Base-by-base conservation (phyloP, 2,113 vertebrate species). In the Carollia perspicillata region DNA sequence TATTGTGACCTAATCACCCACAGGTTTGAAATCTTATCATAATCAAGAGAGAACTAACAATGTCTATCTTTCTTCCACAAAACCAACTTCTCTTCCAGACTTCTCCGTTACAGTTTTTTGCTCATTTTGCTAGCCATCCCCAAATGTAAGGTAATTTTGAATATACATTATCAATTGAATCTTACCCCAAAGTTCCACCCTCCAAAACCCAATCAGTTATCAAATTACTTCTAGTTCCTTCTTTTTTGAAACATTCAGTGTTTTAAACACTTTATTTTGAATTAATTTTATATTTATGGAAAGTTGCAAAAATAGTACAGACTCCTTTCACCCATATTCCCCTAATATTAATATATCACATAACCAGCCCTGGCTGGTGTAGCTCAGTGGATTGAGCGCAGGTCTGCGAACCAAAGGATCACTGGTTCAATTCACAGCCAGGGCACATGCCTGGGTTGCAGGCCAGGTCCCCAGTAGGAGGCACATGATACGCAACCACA, bases 131-230 rank as follows among this genome's bases (percentile, higher is more conserved):
- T 35, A 95, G 35, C 17, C 47, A 85, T 63, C n/a, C 28, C 3
- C 4, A 92, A 75, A 89, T 66, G 17, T 51, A 65, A 77, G 44
- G 72, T 60, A 55, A 74, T 89, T 86, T 20, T 78, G 10, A 89
- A n/a, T 66, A 92, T 51, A 83, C 12, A 20, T 40, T 77, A 92
- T 86, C 47, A 72, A 84, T 90, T 55, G 95, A 95, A 77, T 65
- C 23, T 87, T 81, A 92, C 20, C 35, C 17, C 33, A 68, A 79
- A 51, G 17, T 16, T 16, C 42, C 28, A 23, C 11, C 4, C 22
- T 26, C 75, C 30, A 2, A 71, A 84, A 65, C 22, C 35, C 44
- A 66, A 22, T 33, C 26, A 63, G 63, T 88, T 72, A 88, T 53
- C 40, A 84, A 65, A 55, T 91, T n/a, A 92, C 1, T 90, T 49